phyloP scores from a whole-genome alignment of 2,113 vertebrate genomes.

The Xerus inauris region DNA sequence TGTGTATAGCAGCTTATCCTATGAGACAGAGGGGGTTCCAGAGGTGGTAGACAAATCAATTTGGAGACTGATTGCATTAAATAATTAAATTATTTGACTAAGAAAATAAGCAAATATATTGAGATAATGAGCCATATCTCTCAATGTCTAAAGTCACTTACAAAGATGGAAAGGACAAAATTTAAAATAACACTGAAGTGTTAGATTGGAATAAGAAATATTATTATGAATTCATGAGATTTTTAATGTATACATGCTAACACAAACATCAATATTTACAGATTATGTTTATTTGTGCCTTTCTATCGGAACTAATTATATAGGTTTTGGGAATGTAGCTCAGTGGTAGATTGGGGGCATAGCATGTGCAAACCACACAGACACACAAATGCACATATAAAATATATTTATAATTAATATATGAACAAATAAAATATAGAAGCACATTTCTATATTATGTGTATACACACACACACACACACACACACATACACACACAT shows the following conservation, averaged over 20 bases:
- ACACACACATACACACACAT: background rate
- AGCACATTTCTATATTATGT: background rate
- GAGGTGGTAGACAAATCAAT: background rate
- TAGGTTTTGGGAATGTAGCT: too few relatives aligned
- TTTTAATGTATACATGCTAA: background rate
- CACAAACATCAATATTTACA: background rate
- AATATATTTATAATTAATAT: background rate
- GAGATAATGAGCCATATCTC: background rate
- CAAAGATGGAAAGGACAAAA: background rate
- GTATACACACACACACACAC: background rate
- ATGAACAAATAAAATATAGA: background rate
- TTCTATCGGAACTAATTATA: too few relatives aligned
- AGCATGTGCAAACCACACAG: too few relatives aligned
- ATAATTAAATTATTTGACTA: background rate
- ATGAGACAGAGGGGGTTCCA: background rate
- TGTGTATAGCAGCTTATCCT: too few relatives aligned
- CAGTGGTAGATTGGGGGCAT: too few relatives aligned
- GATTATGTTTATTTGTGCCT: too few relatives aligned
- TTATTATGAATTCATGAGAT: background rate
- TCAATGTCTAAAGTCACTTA: background rate
- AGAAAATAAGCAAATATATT: background rate
- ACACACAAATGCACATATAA: too few relatives aligned
- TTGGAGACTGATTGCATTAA: background rate
- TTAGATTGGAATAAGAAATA: background rate
- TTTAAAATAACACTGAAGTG: background rate